Conservation (phyloP, 2,888 invertebrate species). For the Vesta saturnalis region DNA sequence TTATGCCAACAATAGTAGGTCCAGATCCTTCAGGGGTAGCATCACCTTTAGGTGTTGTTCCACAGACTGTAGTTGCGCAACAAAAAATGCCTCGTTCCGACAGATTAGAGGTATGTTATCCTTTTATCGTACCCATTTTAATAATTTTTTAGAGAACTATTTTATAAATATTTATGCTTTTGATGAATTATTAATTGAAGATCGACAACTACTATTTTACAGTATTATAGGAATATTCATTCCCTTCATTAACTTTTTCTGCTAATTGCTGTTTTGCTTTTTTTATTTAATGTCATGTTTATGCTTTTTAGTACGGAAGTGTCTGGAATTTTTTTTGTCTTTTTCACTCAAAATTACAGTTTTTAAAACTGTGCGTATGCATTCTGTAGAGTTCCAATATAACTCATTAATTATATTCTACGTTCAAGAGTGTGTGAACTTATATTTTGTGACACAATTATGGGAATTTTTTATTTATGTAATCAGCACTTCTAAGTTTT, state of each 20-base stretch:
- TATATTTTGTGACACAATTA: too few relatives aligned
- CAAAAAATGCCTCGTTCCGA: slow-evolving; percentile 96
- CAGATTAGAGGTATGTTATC: slow-evolving; percentile 90
- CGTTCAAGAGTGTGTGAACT: too few relatives aligned
- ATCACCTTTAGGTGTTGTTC: slow-evolving; percentile 84
- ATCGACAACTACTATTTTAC: slow-evolving; percentile 16
- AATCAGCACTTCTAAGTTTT: too few relatives aligned
- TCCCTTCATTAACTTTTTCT: not conserved
- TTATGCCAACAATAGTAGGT: slow-evolving; percentile 90
- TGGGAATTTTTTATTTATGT: too few relatives aligned
- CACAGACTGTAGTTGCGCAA: slow-evolving; percentile 86
- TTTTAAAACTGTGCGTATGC: too few relatives aligned
- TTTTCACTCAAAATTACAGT: too few relatives aligned
- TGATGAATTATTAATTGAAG: not conserved
- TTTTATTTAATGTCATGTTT: slow-evolving; percentile 5
- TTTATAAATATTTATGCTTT: not conserved
- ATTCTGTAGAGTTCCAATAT: too few relatives aligned
- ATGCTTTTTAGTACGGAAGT: not conserved
- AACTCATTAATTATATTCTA: too few relatives aligned
- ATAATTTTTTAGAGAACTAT: slow-evolving; percentile 12
- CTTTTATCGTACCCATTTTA: slow-evolving; percentile 18
- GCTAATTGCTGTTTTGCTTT: slow-evolving; percentile 28
- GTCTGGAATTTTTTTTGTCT: too few relatives aligned
- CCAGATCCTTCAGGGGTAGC: slow-evolving; percentile 85
- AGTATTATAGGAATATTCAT: slow-evolving; percentile 11